Base-by-base conservation (phyloP, 2,113 vertebrate genomes). In the Tachysurus fulvidraco region DNA sequence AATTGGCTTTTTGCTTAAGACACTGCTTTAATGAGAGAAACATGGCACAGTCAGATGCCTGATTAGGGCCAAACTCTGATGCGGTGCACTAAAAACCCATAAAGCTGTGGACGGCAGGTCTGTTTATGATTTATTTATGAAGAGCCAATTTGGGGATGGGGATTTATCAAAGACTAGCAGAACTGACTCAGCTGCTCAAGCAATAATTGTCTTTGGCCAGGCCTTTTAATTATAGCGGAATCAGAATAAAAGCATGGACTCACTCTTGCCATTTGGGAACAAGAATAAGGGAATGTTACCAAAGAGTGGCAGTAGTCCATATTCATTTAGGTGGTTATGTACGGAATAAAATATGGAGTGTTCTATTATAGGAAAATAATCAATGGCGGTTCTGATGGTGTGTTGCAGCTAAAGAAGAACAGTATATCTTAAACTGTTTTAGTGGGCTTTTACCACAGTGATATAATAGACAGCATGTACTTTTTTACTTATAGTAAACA, bases 11-110 rank as follows among this genome's bases (percentile, higher is more conserved):
- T 82, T 81, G n/a, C 82, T 91, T 89, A 91, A 88, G 64, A 67
- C 28, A 8, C 46, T 64, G 86, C 89, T 92, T 91, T 89, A 91
- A 92, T 92, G 88, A 88, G 90, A 57, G 81, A 87, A 87, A 62
- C 84, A 81, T 81, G 90, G 87, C 25, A 64, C 84, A 64, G 60
- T 41, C 60, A 79, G 41, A 88, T 89, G 88, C 17, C 4, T 65
- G 59, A 76, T 83, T 59, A 79, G 77, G 36, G 9, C 36, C 59
- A 25, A 30, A 60, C 12, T 78, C 54, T 60, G 65, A 81, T 30
- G 81, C 55, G n/a, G 50, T 81, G n/a, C 62, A n/a, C 77, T 80
- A 71, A 81, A 81, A 71, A 21, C 78, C 65, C 41, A 30, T 71
- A 60, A 44, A 86, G 78, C 65, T 4, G 19, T 46, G 46, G 84